Evolutionary conservation across 2,888 invertebrate species (phyloP).

Genomic region (Eurytoma adleriae): DNA sequence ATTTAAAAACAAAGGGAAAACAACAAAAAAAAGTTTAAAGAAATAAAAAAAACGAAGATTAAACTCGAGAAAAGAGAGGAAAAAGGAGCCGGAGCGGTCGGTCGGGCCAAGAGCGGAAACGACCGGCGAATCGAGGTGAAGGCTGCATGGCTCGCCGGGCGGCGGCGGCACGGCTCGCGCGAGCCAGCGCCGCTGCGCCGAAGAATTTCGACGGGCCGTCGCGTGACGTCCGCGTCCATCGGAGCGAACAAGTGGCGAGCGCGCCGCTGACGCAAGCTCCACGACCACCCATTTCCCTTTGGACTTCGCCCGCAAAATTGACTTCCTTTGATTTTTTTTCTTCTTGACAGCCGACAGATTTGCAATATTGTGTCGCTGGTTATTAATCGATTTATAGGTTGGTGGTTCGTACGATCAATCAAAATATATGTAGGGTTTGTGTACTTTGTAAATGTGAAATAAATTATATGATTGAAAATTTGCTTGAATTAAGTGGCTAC

Average conservation of each 20-base stretch:
- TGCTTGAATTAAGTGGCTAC: too few relatives aligned
- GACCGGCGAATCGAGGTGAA: slow-evolving; percentile 73
- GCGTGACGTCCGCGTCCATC: slow-evolving; percentile 12
- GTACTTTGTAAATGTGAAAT: too few relatives aligned
- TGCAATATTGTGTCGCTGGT: too few relatives aligned
- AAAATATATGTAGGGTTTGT: too few relatives aligned
- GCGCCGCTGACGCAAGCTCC: slow-evolving; percentile 11
- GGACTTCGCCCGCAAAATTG: too few relatives aligned
- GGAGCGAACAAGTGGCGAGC: not conserved
- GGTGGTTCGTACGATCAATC: too few relatives aligned
- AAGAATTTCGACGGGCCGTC: slow-evolving; percentile 32
- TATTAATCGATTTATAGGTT: too few relatives aligned
- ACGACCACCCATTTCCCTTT: too few relatives aligned
- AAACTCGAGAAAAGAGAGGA: not conserved
- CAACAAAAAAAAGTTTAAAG: not conserved
- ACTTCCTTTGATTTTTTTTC: too few relatives aligned
- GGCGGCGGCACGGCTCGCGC: not conserved
- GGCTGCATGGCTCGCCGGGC: slow-evolving; percentile 63
- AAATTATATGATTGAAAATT: too few relatives aligned
- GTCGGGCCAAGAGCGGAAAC: slow-evolving; percentile 69
- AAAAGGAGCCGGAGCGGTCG: not conserved
- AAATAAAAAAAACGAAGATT: not conserved
- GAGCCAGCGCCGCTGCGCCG: not conserved
- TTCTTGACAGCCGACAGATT: too few relatives aligned
- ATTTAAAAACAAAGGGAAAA: not conserved